Conservation (phyloP, 2,797 vertebrate species). For the Xenops minutus region DNA sequence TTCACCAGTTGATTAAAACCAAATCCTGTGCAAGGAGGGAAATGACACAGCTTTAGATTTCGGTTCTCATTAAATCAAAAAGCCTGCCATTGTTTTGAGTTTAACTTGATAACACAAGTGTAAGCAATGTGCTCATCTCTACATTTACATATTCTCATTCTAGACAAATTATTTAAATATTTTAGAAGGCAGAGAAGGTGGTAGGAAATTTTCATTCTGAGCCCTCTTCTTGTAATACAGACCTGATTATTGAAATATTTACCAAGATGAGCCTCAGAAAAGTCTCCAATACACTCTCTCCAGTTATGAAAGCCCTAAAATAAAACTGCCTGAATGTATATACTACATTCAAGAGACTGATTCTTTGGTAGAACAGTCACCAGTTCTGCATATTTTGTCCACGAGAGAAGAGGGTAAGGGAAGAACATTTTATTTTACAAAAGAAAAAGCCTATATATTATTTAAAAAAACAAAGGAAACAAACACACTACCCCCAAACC, state of each 20-base stretch:
- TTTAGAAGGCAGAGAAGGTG: not conserved
- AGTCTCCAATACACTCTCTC: not conserved
- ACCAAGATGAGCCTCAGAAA: not conserved
- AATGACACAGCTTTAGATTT: not conserved
- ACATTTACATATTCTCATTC: too few relatives aligned
- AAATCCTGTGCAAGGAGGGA: not conserved
- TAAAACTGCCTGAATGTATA: not conserved
- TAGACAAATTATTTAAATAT: not conserved
- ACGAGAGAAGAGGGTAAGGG: not conserved
- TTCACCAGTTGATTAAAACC: not conserved
- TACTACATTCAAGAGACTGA: not conserved
- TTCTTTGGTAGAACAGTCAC: not conserved
- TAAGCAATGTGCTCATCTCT: too few relatives aligned
- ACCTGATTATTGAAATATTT: not conserved
- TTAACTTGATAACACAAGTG: not conserved
- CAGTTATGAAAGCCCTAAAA: not conserved
- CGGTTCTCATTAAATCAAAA: not conserved
- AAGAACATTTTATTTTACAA: not conserved
- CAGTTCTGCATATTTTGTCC: not conserved
- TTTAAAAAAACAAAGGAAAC: too few relatives aligned
- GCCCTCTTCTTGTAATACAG: not conserved
- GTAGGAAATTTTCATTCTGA: not conserved
- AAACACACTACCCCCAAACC: not conserved
- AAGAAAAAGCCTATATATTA: not conserved
- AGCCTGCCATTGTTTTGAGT: not conserved